Evolutionary conservation across 2,888 invertebrate species (phyloP), one percentile per base, ranked within the genome.

Genomic region (Platynereis dumerilii): DNA sequence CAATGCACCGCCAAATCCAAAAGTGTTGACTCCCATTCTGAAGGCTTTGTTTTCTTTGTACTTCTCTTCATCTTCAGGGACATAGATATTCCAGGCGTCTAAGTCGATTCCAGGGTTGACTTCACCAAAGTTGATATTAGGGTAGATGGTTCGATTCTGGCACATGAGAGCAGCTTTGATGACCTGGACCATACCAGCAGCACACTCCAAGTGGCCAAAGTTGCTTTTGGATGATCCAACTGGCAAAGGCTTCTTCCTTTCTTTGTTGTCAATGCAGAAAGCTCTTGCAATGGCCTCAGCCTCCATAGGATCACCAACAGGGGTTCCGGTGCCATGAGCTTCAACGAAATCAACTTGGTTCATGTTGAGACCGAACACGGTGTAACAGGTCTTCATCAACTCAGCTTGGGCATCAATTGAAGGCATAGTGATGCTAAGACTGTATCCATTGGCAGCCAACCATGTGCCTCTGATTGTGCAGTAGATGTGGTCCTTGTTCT

Each of bases 261-360:
- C 42, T n/a, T 28, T 24, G 45, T 58, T 45, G 12, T 45, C 58
- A 2, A 42, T 39, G 12, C 56, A 58, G 53, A 65, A 64, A 5
- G 65, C 15, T 72, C 73, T 54, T 74, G 76, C 57, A 73, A 70
- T 44, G 22, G 66, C 70, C 12, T 55, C 64, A 22, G 68, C 60
- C 58, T 81, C 81, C 7, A 82, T 75, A 5, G 81, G 80, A 62
- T 81, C 81, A 10, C 81, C 81, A 2, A 81, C 69, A 12, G 75
- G 71, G 17, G 80, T 80, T 17, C 80, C 80, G 0, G 80, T 79
- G 42, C 80, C 80, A 67, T 82, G 82, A 2, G 79, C 77, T 60
- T 82, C 82, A 72, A 80, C 78, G 45, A 72, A 77, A 28, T 57
- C 61, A 2, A 69, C 59, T 7, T 64, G 64, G 5, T 54, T 39